Conservation (phyloP, 1,140 invertebrate species). For the Cydia splendana region DNA sequence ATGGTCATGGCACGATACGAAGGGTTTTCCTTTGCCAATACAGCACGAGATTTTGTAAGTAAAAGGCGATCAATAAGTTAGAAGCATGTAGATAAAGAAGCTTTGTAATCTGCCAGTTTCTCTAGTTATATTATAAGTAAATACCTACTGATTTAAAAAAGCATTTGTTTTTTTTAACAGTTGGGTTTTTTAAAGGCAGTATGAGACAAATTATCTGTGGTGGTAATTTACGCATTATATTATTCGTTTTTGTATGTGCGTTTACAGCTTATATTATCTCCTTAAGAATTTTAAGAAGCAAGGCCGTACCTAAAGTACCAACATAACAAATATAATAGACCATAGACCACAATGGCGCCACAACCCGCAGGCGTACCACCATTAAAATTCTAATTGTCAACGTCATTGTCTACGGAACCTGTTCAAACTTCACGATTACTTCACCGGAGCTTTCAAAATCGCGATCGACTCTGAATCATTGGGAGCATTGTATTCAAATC, state of each 20-base stretch:
- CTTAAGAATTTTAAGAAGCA: background rate
- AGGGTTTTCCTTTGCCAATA: conserved; percentile 8
- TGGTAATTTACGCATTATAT: too few species aligned
- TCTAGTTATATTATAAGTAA: too few species aligned
- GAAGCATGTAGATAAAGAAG: background rate
- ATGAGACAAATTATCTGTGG: too few species aligned
- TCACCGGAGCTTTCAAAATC: conserved; percentile 44
- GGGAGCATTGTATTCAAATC: conserved; percentile 64
- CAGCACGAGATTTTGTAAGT: background rate
- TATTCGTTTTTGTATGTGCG: too few species aligned
- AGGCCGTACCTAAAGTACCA: background rate
- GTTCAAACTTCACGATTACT: conserved; percentile 25
- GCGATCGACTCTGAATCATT: conserved; percentile 44
- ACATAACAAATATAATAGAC: background rate
- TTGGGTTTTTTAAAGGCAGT: too few species aligned
- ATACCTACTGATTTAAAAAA: too few species aligned
- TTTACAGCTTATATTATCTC: too few species aligned
- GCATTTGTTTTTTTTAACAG: too few species aligned
- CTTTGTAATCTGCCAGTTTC: too few species aligned
- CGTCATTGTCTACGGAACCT: conserved; percentile 32
- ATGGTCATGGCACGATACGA: conserved; percentile 8
- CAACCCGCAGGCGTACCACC: conserved; percentile 2
- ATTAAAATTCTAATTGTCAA: conserved; percentile 25
- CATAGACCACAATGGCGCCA: background rate
- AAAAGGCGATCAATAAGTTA: background rate